Evolutionary conservation across 2,888 invertebrate species (phyloP).

Genomic region (Sesia bembeciformis): DNA sequence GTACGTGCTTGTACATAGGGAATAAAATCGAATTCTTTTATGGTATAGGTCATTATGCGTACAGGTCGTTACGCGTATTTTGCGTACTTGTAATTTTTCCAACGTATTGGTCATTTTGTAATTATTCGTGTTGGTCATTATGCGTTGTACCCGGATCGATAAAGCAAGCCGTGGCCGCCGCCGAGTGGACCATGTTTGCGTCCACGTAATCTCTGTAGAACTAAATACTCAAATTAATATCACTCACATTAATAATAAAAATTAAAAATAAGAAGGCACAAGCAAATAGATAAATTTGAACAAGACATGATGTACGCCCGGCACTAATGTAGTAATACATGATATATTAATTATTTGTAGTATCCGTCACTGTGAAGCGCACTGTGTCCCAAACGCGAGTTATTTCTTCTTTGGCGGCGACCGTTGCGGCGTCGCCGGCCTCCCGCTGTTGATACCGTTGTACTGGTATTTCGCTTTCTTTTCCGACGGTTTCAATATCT

Average conservation of each 20-base stretch:
- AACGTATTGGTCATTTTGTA: too few relatives aligned
- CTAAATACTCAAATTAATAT: constrained; percentile 69
- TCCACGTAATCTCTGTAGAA: constrained; percentile 38
- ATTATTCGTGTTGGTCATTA: too few relatives aligned
- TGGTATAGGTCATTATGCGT: too few relatives aligned
- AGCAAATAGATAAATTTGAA: constrained; percentile 64
- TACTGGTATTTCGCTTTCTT: constrained; percentile 99
- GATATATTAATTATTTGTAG: constrained; percentile 71
- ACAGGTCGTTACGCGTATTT: too few relatives aligned
- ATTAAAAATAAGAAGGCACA: constrained; percentile 70
- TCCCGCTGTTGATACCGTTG: constrained; percentile 88
- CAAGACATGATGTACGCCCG: constrained; percentile 41
- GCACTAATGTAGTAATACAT: constrained; percentile 60
- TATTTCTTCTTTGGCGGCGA: constrained; percentile 84
- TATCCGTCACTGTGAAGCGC: constrained; percentile 70
- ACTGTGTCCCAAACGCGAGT: constrained; percentile 68
- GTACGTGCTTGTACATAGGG: too few relatives aligned
- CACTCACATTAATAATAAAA: constrained; percentile 62
- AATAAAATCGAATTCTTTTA: too few relatives aligned
- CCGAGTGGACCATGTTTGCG: constrained; percentile 46
- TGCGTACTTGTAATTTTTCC: too few relatives aligned
- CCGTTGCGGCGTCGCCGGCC: constrained; percentile 89
- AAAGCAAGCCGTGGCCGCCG: constrained; percentile 58
- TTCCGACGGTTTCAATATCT: constrained; percentile 99
- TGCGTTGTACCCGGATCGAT: constrained; percentile 42